Evolutionary conservation across 2,888 invertebrate genomes (phyloP).

Genomic region (Chaitophorus viminalis): DNA sequence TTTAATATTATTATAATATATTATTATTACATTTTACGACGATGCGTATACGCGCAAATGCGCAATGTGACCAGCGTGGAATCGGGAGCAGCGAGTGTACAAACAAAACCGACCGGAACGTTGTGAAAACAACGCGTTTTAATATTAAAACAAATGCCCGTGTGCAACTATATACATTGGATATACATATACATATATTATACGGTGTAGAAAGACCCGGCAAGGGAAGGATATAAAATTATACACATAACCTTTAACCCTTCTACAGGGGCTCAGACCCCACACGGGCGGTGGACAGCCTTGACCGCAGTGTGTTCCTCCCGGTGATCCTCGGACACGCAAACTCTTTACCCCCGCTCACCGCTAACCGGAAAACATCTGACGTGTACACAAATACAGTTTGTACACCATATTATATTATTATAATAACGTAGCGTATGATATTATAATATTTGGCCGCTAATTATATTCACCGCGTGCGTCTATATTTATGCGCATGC

Average conservation of each 20-base stretch:
- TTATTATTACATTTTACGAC: neutral
- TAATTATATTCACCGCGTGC: slow-evolving; percentile 53
- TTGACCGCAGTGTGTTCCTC: neutral
- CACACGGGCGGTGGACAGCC: slow-evolving; percentile 7
- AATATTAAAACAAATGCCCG: neutral
- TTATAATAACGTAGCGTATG: neutral
- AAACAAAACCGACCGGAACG: slow-evolving; percentile 18
- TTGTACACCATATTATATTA: neutral
- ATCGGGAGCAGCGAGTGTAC: neutral
- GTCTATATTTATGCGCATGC: slow-evolving; percentile 32
- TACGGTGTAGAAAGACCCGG: neutral
- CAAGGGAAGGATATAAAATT: slow-evolving; percentile 25
- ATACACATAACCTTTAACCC: slow-evolving; percentile 51
- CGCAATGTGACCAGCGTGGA: too few species aligned
- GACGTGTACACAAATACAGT: slow-evolving; percentile 8
- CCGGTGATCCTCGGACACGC: slow-evolving; percentile 42
- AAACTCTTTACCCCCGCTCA: neutral
- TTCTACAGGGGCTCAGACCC: neutral
- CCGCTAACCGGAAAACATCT: slow-evolving; percentile 26
- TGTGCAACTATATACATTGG: too few species aligned
- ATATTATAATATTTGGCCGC: slow-evolving; percentile 32
- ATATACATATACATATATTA: too few species aligned
- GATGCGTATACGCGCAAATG: neutral
- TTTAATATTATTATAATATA: too few species aligned
- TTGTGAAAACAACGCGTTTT: slow-evolving; percentile 1